These are phyloP conservation scores for Mantis religiosa DNA, from an alignment of 2,888 invertebrate genomes.

Conservation along the genomic window DNA sequence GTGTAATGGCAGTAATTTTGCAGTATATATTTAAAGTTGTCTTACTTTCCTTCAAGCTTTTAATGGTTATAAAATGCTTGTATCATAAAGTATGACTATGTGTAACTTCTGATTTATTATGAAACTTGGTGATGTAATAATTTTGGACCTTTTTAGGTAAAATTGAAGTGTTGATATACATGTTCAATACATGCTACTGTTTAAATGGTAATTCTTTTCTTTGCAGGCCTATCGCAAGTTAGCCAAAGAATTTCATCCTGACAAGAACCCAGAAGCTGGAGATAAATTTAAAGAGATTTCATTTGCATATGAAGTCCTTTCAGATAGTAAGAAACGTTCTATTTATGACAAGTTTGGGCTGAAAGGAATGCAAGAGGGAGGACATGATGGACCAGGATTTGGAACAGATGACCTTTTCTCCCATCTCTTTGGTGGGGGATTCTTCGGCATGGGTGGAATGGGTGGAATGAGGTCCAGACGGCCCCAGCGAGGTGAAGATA, in stretches of 20 bases:
- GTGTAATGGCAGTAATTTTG: too few species aligned
- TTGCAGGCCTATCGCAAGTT: conserved; percentile 83
- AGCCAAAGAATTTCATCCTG: conserved; percentile 90
- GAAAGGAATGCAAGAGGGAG: conserved; percentile 82
- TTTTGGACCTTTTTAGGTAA: too few species aligned
- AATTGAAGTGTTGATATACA: too few species aligned
- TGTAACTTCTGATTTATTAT: too few species aligned
- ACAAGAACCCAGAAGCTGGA: conserved; percentile 83
- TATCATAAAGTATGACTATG: too few species aligned
- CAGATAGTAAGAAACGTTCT: conserved; percentile 80
- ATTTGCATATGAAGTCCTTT: conserved; percentile 89
- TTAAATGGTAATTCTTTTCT: conserved; percentile 23
- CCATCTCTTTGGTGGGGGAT: conserved; percentile 64
- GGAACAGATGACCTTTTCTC: conserved; percentile 63
- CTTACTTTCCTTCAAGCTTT: too few species aligned
- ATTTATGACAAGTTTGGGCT: conserved; percentile 83
- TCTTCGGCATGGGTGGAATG: conserved; percentile 51
- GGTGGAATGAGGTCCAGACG: conserved; percentile 49
- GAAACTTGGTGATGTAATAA: too few species aligned
- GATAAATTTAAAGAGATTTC: conserved; percentile 95
- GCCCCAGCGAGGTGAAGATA: conserved; percentile 71
- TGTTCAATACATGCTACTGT: too few species aligned
- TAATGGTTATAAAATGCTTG: too few species aligned
- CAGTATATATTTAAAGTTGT: too few species aligned
- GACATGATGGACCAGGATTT: conserved; percentile 51